Evolutionary conservation across 2,888 invertebrate genomes (phyloP).

Genomic region (Cephus runcator): DNA sequence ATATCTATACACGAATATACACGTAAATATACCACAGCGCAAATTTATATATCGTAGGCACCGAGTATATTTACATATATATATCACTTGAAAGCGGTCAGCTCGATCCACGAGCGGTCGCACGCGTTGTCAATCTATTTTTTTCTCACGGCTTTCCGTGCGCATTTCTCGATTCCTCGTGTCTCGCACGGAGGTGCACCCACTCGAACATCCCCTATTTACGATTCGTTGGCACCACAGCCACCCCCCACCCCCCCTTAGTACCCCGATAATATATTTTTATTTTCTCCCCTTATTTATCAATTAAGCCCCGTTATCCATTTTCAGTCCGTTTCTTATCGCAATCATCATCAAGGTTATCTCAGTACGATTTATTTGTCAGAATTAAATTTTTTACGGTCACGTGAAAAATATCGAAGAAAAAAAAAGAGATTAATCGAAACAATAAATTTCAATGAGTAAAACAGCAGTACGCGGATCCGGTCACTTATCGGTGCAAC

Average conservation of each 20-base stretch:
- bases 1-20: background rate
- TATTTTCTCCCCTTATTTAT: constrained; percentile 7
- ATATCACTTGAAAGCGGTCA: constrained; percentile 54
- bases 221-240: constrained; percentile 12
- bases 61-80: constrained; percentile 39
- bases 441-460: background rate
- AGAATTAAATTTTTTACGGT: background rate
- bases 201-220: constrained; percentile 33
- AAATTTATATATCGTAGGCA: background rate
- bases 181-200: constrained; percentile 25
- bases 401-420: background rate
- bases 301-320: constrained; percentile 13
- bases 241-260: background rate
- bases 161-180: constrained; percentile 26
- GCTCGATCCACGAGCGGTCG: constrained; percentile 54
- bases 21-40: background rate
- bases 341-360: background rate
- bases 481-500: background rate
- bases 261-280: background rate
- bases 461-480: background rate
- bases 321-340: background rate
- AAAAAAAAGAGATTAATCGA: background rate
- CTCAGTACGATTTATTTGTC: background rate
- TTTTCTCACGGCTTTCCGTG: background rate
- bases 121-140: constrained; percentile 32